Evolutionary conservation across 23 tunicate species (phyloP), one percentile per base, ranked within the genome.

Genomic region (Trididemnum nubilum): DNA sequence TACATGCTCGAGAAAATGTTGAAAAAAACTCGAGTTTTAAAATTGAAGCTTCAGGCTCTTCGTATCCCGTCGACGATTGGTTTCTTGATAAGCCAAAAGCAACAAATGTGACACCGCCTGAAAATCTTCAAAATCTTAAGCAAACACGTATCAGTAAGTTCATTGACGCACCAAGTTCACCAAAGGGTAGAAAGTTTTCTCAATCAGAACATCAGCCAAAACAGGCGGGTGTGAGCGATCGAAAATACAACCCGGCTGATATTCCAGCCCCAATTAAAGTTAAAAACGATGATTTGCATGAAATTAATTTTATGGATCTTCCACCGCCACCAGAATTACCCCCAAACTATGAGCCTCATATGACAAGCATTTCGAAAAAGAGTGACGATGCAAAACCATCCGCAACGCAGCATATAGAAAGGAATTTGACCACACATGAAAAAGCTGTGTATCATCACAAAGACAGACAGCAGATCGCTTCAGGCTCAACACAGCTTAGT

Each of bases 291-390:
- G 74, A 69, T 33, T 69, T 69, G 33, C 73, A 34, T 0, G 12
- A 33, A 1, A 34, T 73, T 25, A 81, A 83, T 32, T 57, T 65
- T 39, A 31, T 35, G 27, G 87, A 83, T 29, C 35, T 83, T 15
- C 87, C 87, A 5, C 81, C 87, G 32, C 87, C 81, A 1, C 87
- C 87, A 0, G 61, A 73, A 18, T 29, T 83, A 12, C 87, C 87
- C 0, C 61, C 87, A 25, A n/a, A n/a, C n/a, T n/a, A n/a, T n/a
- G n/a, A n/a, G n/a, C 78, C 78, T 22, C 76, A 70, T n/a, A 67
- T 64, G 29, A 36, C 54, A 44, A 44, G 15, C 15, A 44, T 7
- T 7, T 9, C 9, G 15, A 15, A 9, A 44, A 9, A 7, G 9
- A 44, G 15, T 7, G 54, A 7, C 21, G 58, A 38, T 24, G 28